Evolutionary conservation across 2,888 invertebrate species (phyloP).

Genomic region (Caenorhabditis virilis): DNA sequence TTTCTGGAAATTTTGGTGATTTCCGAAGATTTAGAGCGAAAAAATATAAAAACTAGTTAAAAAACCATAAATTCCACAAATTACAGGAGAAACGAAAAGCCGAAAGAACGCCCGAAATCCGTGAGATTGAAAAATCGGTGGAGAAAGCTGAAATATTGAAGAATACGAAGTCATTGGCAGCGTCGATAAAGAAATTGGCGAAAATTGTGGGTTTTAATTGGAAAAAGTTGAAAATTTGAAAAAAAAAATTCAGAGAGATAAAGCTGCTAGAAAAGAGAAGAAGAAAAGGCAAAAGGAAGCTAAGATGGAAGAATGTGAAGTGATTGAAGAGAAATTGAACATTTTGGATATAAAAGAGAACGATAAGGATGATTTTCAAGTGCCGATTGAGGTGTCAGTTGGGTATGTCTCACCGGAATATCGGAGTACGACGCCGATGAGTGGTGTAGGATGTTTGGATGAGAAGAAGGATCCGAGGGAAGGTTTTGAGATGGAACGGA

Average conservation of each 20-base stretch:
- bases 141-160: neutral
- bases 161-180: neutral
- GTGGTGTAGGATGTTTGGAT: neutral
- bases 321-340: neutral
- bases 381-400: neutral
- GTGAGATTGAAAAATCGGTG: too few species aligned
- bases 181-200: neutral
- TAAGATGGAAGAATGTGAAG: too few species aligned
- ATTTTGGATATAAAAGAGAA: neutral
- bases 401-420: conserved; percentile 15
- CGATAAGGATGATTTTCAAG: neutral
- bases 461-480: conserved; percentile 25
- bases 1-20: too few species aligned
- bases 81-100: too few species aligned
- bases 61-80: too few species aligned
- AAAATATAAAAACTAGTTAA: too few species aligned
- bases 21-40: too few species aligned
- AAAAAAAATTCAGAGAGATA: neutral
- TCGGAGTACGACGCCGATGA: conserved; percentile 4
- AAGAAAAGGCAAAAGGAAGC: too few species aligned
- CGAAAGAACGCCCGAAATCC: neutral
- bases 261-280: neutral
- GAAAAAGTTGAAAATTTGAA: too few species aligned
- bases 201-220: conserved; percentile 2
- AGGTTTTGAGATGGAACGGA: too few species aligned